These are phyloP conservation scores for Drosophila micromelanica DNA, from an alignment of 1,140 invertebrate species.

Conservation along the genomic window DNA sequence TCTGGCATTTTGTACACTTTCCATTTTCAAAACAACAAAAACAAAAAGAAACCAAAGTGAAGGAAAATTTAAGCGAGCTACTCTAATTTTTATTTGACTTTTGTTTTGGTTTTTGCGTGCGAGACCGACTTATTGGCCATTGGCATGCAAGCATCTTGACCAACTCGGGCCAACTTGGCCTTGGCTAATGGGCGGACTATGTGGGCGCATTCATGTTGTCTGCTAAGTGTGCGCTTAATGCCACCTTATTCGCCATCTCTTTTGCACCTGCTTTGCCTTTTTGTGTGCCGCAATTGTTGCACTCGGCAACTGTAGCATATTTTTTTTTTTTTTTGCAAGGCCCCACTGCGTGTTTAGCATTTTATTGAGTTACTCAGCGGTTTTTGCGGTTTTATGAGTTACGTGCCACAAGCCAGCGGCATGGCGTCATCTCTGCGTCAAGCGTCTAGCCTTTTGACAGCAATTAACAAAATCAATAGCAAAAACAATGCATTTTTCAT, in stretches of 20 bases:
- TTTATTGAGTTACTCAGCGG: constrained; percentile 55
- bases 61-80: constrained; percentile 51
- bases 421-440: constrained; percentile 40
- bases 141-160: constrained; percentile 73
- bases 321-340: constrained; percentile 20
- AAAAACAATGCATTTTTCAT: not conserved
- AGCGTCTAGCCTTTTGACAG: constrained; percentile 1
- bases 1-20: constrained; percentile 51
- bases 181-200: constrained; percentile 41
- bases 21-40: constrained; percentile 43
- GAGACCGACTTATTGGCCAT: constrained; percentile 71
- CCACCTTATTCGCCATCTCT: not conserved
- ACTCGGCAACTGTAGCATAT: constrained; percentile 51
- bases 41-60: not conserved
- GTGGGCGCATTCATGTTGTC: constrained; percentile 34
- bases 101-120: constrained; percentile 66
- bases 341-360: constrained; percentile 31
- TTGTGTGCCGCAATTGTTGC: constrained; percentile 59
- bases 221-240: constrained; percentile 38
- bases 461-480: constrained; percentile 20
- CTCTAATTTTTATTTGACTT: constrained; percentile 56
- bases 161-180: constrained; percentile 67
- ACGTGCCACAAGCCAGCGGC: constrained; percentile 28
- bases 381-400: constrained; percentile 44
- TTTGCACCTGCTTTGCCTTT: no score